phyloP scores from a whole-genome alignment of 2,888 invertebrate species.

The Hedychridium roseum region DNA sequence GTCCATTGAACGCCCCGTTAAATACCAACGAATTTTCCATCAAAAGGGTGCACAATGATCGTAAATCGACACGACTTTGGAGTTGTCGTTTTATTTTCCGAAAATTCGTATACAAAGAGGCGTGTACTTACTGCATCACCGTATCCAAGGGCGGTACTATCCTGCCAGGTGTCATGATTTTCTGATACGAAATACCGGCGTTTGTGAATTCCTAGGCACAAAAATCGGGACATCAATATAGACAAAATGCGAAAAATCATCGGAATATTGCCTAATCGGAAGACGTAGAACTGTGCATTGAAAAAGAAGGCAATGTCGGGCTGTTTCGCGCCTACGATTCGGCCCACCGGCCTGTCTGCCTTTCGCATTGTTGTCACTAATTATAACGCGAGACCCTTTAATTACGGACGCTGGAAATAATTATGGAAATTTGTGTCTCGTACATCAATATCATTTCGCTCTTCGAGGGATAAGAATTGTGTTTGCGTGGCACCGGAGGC shows the following conservation, averaged over 20 bases:
- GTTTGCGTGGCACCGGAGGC: too few relatives aligned
- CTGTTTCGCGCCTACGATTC: conserved; percentile 11
- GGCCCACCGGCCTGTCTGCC: conserved; percentile 13
- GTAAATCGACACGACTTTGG: too few relatives aligned
- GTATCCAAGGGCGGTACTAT: conserved; percentile 62
- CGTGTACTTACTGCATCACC: conserved; percentile 62
- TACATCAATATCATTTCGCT: too few relatives aligned
- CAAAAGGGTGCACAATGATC: too few relatives aligned
- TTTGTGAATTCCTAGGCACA: conserved; percentile 63
- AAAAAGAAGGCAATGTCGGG: too few relatives aligned
- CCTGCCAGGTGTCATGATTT: conserved; percentile 67
- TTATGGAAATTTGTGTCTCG: too few relatives aligned
- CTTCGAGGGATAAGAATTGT: too few relatives aligned
- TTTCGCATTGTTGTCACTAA: conserved; percentile 20
- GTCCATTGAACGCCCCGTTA: conserved; percentile 16
- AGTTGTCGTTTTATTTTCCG: too few relatives aligned
- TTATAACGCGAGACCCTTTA: conserved; percentile 25
- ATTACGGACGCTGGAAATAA: conserved; percentile 25
- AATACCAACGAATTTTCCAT: conserved; percentile 2
- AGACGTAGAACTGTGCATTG: too few relatives aligned
- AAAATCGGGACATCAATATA: conserved; percentile 19
- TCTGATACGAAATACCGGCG: conserved; percentile 63
- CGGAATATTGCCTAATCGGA: conserved; percentile 1
- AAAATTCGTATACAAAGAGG: too few relatives aligned
- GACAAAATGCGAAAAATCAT: not conserved